Evolutionary conservation across 2,888 invertebrate species (phyloP), one percentile per base, ranked within the genome.

Genomic region (Steromphala cineraria): DNA sequence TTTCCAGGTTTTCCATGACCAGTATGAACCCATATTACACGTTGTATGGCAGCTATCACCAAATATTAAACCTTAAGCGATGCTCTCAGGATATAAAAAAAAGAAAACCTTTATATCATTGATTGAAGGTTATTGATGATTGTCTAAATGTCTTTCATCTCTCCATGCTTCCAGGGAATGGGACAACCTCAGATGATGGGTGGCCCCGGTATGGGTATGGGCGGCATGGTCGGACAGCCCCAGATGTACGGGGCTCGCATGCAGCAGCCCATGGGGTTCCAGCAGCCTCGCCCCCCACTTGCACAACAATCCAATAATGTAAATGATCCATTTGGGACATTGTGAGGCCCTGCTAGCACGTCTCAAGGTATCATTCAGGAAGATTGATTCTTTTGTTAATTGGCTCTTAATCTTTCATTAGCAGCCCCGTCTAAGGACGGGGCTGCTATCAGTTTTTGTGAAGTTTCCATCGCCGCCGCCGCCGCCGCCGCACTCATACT

Each of bases 311-410:
- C 83, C 74, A 81, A 82, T 53, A 85, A 88, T 75, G 86, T 86
- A 67, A 90, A 90, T 83, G 91, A 91, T 81, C 91, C 91, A 21
- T 91, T 91, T 84, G 91, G 91, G 53, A 88, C 90, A 67, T 91
- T 91, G 89, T 91, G 91, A 91, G 84, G 71, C 71, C 40, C 71
- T 36, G 71, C 36, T 46, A n/a, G 28, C 31, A 24, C 46, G 67
- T 78, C 52, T 80, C 40, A 21, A 53, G 55, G 74, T 75, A 78
- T 53, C 1, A 1, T 8, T 8, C 13, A 10, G 46, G 13, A 36
- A 36, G 36, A 5, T 36, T 36, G 8, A 36, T 36, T 8, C 3
- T 46, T 10, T 46, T 8, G 46, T 46, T 46, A 10, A 1, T 8
- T 46, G 46, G 13, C 46, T 10, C 46, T 46, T 46, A 1, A 46